phyloP scores from a whole-genome alignment of 2,797 vertebrate genomes.

The Poecilia velifera region DNA sequence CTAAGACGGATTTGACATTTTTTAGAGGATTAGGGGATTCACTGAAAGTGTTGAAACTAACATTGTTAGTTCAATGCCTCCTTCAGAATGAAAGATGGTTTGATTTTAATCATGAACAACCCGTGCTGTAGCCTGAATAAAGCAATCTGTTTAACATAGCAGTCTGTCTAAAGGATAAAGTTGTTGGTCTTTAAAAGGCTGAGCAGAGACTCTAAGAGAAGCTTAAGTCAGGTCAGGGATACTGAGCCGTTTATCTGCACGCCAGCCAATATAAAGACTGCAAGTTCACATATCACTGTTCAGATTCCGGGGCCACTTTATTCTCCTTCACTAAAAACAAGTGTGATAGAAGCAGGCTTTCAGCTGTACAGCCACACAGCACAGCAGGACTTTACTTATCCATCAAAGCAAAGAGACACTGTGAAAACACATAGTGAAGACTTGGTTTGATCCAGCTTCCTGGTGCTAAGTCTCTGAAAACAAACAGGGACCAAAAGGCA shows the following conservation, averaged over 20 bases:
- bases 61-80: constrained; percentile 1
- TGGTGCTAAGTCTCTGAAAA: constrained; percentile 47
- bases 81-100: constrained; percentile 6
- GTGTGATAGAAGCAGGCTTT: constrained; percentile 30
- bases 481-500: constrained; percentile 42
- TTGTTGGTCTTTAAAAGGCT: constrained; percentile 16
- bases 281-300: constrained; percentile 1
- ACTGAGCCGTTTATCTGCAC: constrained; percentile 58
- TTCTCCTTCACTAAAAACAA: constrained; percentile 35
- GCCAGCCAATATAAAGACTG: not conserved
- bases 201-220: constrained; percentile 49
- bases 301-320: constrained; percentile 36
- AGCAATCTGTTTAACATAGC: constrained; percentile 10
- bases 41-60: constrained; percentile 17
- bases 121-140: constrained; percentile 9
- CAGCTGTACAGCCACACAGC: constrained; percentile 15
- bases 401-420: constrained; percentile 12
- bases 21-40: constrained; percentile 38
- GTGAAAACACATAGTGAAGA: constrained; percentile 12
- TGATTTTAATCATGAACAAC: not conserved
- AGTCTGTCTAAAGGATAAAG: constrained; percentile 29
- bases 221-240: constrained; percentile 53
- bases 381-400: constrained; percentile 54
- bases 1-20: constrained; percentile 65
- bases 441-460: constrained; percentile 33